A percentile compares a stretch with the other conserved stretches of the same genome.
Evolutionary conservation across 2,888 invertebrate species (phyloP).

Genomic region (Homarus gammarus): DNA sequence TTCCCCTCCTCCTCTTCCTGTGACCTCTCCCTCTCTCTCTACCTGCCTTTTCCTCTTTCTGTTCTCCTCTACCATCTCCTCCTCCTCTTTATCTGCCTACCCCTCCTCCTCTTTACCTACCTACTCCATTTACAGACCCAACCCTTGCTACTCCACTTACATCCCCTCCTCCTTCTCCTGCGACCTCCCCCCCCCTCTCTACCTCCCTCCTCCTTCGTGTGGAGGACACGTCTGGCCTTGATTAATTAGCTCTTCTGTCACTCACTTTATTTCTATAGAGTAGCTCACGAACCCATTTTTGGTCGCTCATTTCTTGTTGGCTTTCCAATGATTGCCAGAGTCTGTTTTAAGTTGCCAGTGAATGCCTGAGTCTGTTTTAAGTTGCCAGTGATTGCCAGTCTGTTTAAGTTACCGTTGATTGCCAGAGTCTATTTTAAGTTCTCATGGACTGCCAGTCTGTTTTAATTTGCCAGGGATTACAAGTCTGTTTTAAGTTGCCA

Average conservation of each 20-base stretch:
- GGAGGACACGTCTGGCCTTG: neutral
- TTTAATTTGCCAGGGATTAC: too few species aligned
- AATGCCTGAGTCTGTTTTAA: too few species aligned
- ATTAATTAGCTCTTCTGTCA: neutral
- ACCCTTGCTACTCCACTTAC: neutral
- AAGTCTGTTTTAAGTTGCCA: too few species aligned
- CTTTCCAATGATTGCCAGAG: too few species aligned
- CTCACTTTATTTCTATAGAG: neutral
- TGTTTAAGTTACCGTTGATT: too few species aligned
- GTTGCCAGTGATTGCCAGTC: too few species aligned
- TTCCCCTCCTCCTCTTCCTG: too few species aligned
- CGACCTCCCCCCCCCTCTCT: constrained; percentile 8
- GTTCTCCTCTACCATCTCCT: neutral
- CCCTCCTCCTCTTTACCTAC: neutral
- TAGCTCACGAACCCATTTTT: too few species aligned
- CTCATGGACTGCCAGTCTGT: too few species aligned
- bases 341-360: too few species aligned
- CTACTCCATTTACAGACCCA: neutral
- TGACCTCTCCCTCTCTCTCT: neutral
- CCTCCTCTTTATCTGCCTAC: neutral
- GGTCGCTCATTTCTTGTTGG: too few species aligned
- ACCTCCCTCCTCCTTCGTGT: constrained; percentile 13
- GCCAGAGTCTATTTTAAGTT: too few species aligned
- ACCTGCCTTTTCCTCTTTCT: neutral
- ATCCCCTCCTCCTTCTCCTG: neutral